A percentile compares a stretch with the other conserved stretches of the same genome.
Evolutionary conservation across 2,797 vertebrate genomes (phyloP).

Genomic region (Etheostoma nigrum): DNA sequence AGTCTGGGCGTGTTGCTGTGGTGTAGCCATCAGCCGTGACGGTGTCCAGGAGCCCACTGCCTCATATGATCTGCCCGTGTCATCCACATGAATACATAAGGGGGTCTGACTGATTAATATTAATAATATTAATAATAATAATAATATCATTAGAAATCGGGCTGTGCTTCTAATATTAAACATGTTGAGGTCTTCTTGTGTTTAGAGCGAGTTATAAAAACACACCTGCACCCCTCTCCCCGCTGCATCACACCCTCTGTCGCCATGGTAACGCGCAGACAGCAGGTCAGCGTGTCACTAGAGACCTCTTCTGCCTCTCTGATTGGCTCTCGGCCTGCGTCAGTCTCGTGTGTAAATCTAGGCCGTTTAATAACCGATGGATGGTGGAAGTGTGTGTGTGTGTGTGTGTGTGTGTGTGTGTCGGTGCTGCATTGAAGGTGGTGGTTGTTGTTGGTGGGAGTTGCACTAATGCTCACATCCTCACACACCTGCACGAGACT

Average conservation of each 20-base stretch:
- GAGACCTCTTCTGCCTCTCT: constrained; percentile 67
- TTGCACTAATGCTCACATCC: neutral
- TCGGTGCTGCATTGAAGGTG: constrained; percentile 27
- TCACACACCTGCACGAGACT: neutral
- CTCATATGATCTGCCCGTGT: neutral
- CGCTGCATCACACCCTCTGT: constrained; percentile 69
- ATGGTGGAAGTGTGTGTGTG: constrained; percentile 33
- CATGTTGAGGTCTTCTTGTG: constrained; percentile 27
- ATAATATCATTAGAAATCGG: neutral
- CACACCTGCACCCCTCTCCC: constrained; percentile 38
- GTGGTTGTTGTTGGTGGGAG: constrained; percentile 22
- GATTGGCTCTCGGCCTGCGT: constrained; percentile 73
- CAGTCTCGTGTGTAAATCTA: constrained; percentile 61
- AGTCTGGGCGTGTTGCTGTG: neutral
- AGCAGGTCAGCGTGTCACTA: constrained; percentile 81
- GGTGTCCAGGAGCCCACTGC: too few species aligned
- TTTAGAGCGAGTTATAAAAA: constrained; percentile 39
- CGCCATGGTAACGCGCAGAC: constrained; percentile 78
- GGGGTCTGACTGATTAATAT: neutral
- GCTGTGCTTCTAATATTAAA: constrained; percentile 47
- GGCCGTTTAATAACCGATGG: constrained; percentile 67
- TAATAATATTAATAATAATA: too few species aligned
- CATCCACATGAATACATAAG: neutral
- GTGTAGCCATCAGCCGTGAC: neutral
- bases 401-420: constrained; percentile 1